Percentiles rank a stretch among this genome's conserved stretches.
Evolutionary conservation across 2,113 vertebrate genomes (phyloP).

Genomic region (Leiothrix lutea): DNA sequence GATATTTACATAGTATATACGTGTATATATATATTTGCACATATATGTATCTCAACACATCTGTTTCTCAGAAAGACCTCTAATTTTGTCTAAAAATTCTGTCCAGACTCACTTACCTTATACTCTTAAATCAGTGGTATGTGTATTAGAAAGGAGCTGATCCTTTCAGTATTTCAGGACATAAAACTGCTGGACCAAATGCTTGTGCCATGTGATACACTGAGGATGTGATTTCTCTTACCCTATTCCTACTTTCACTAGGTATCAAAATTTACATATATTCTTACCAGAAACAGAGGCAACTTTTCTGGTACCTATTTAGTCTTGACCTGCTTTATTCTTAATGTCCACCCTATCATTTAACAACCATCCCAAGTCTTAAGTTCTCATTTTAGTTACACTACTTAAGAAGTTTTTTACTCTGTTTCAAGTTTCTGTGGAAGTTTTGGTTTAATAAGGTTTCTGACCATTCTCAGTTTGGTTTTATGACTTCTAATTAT

Average conservation of each 20-base stretch:
- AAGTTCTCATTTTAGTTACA: not conserved
- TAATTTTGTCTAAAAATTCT: not conserved
- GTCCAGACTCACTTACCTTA: not conserved
- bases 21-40: not conserved
- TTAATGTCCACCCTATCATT: not conserved
- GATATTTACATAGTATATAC: not conserved
- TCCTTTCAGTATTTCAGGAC: not conserved
- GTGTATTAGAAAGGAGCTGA: not conserved
- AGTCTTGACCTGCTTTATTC: not conserved
- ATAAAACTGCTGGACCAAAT: not conserved
- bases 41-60: not conserved
- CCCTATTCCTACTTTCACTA: not conserved
- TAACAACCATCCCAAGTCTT: not conserved
- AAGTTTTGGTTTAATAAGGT: not conserved
- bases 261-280: not conserved
- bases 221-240: not conserved
- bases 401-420: not conserved
- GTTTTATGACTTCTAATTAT: not conserved
- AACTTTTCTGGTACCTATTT: not conserved
- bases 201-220: not conserved
- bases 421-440: not conserved
- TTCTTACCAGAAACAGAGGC: not conserved
- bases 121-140: not conserved
- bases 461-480: not conserved
- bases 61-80: not conserved